Evolutionary conservation across 2,888 invertebrate species (phyloP).

Genomic region (Yponomeuta malinellus): DNA sequence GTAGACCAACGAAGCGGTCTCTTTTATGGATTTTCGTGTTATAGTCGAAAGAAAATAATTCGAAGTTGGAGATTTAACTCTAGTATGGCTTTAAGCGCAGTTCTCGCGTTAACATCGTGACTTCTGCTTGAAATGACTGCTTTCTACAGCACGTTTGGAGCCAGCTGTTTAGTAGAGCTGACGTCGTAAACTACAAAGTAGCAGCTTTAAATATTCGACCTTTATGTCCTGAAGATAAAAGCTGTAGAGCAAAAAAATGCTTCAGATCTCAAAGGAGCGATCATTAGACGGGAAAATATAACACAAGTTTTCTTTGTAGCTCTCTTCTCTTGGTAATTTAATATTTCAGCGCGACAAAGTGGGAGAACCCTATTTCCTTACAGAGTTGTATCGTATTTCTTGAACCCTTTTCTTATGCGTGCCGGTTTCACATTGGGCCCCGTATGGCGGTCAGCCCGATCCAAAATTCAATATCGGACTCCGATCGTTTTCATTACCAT

Average conservation of each 20-base stretch:
- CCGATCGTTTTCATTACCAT: conserved; percentile 48
- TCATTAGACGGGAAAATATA: conserved; percentile 5
- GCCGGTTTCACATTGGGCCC: conserved; percentile 14
- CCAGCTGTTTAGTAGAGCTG: no score
- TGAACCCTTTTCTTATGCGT: conserved; percentile 43
- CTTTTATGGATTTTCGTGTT: no score
- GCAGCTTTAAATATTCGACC: no score
- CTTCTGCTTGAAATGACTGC: no score
- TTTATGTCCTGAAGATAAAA: no score
- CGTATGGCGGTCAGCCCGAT: conserved; percentile 35
- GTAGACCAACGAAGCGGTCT: no score
- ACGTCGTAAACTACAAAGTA: no score
- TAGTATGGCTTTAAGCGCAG: no score
- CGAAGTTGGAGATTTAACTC: no score
- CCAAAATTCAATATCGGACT: conserved; percentile 16
- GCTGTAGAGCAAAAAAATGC: neutral
- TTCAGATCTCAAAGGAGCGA: neutral
- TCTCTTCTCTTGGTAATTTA: neutral
- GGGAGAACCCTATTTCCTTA: neutral
- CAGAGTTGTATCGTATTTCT: conserved; percentile 3
- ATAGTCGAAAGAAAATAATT: no score
- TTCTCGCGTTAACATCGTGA: no score
- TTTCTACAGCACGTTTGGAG: no score
- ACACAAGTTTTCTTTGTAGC: neutral
- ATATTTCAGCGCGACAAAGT: conserved; percentile 5